phyloP scores from a whole-genome alignment of 2,888 invertebrate genomes.

The Matsumyia berberina region DNA sequence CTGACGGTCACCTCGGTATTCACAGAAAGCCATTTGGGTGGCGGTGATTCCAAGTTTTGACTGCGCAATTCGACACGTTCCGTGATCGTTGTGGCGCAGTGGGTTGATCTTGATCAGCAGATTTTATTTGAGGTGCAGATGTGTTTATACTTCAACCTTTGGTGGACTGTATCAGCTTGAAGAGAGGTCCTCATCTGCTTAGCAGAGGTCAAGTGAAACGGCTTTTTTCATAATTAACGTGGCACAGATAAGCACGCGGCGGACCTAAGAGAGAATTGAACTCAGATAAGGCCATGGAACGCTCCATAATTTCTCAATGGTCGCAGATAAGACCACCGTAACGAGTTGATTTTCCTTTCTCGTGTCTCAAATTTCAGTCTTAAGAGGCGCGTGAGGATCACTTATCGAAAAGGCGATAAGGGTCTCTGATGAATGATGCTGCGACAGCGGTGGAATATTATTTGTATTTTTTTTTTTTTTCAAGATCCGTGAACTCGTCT shows the following conservation, averaged over 20 bases:
- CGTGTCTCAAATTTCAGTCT: conserved; percentile 46
- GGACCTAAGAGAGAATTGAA: conserved; percentile 49
- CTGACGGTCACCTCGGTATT: conserved; percentile 56
- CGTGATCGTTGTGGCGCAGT: conserved; percentile 18
- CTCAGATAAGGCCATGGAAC: conserved; percentile 45
- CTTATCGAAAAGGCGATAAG: conserved; percentile 67
- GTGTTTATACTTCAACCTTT: conserved; percentile 7
- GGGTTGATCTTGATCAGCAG: conserved; percentile 45
- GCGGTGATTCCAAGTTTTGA: conserved; percentile 25
- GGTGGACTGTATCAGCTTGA: conserved; percentile 12
- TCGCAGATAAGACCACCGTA: conserved; percentile 45
- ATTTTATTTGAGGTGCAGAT: conserved; percentile 34
- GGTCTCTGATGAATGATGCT: conserved; percentile 13
- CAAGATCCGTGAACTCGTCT: conserved; percentile 48
- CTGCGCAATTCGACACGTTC: conserved; percentile 61
- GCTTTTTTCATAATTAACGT: conserved; percentile 44
- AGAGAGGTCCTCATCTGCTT: not conserved
- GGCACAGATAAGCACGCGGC: conserved; percentile 40
- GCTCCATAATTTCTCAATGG: conserved; percentile 39
- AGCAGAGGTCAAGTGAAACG: conserved; percentile 35
- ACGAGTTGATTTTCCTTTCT: conserved; percentile 35
- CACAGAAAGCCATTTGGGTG: conserved; percentile 53
- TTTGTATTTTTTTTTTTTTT: conserved; percentile 10
- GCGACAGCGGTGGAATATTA: conserved; percentile 1
- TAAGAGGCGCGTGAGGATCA: conserved; percentile 48